Conservation (phyloP, 2,888 invertebrate species). For the Cheiracanthium punctorium region DNA sequence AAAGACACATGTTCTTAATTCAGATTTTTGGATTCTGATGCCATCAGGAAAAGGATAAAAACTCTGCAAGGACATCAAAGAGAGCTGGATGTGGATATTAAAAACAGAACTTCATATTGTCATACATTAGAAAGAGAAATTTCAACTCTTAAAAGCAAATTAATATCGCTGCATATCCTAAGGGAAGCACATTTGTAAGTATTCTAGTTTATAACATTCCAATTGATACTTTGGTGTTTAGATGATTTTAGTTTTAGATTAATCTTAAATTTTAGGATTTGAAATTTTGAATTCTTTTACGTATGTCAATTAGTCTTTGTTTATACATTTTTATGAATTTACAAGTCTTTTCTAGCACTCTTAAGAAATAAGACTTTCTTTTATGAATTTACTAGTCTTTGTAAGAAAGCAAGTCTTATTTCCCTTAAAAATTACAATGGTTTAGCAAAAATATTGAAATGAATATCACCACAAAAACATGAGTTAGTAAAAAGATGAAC, state of each 20-base stretch:
- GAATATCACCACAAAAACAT: no score
- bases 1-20: no score
- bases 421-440: no score
- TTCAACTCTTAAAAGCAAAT: constrained; percentile 90
- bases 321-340: no score
- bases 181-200: constrained; percentile 89
- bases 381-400: no score
- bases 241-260: background rate
- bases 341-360: no score
- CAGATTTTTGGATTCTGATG: constrained; percentile 84
- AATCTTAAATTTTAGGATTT: background rate
- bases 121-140: constrained; percentile 90
- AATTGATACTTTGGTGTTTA: no score
- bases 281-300: background rate
- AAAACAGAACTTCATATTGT: constrained; percentile 86
- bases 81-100: constrained; percentile 86
- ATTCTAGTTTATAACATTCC: constrained; percentile 7
- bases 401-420: no score
- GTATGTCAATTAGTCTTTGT: no score
- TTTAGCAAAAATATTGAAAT: no score
- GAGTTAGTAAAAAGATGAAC: no score
- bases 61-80: constrained; percentile 86
- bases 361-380: no score
- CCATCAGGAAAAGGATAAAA: constrained; percentile 83
- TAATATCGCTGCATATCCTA: constrained; percentile 85